phyloP scores from a whole-genome alignment of 2,113 vertebrate species.

The Polypterus senegalus region DNA sequence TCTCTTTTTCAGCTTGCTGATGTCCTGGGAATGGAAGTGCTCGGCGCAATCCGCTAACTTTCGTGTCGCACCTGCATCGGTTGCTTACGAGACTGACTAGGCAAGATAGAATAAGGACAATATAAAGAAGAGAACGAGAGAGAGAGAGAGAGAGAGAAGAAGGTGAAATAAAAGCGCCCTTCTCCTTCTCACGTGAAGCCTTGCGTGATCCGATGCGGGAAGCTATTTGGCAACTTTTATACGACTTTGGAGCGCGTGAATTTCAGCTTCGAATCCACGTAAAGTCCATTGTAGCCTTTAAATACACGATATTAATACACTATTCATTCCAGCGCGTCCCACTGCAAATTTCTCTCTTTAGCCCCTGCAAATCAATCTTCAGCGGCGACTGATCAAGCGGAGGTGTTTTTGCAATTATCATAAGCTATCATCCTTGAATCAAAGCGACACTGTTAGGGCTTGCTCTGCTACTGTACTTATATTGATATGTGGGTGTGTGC shows the following conservation, averaged over 20 bases:
- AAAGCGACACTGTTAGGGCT: neutral
- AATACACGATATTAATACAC: neutral
- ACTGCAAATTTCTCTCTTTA: neutral
- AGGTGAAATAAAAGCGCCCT: neutral
- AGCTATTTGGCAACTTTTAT: slow-evolving; percentile 1
- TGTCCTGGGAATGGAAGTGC: slow-evolving; percentile 56
- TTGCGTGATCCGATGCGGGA: neutral
- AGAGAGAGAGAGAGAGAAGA: no score
- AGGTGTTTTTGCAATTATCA: slow-evolving; percentile 8
- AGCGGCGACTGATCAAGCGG: neutral
- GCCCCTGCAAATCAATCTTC: slow-evolving; percentile 2
- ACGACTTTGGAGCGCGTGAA: slow-evolving; percentile 1
- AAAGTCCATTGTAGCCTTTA: neutral
- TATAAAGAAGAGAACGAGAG: slow-evolving; percentile 10
- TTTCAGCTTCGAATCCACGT: neutral
- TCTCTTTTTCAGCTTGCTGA: slow-evolving; percentile 85
- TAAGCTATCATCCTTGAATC: slow-evolving; percentile 5
- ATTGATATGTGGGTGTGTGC: no score
- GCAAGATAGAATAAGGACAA: slow-evolving; percentile 10
- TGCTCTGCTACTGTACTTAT: no score
- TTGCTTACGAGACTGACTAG: slow-evolving; percentile 11
- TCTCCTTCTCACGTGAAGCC: neutral
- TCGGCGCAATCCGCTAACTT: slow-evolving; percentile 80
- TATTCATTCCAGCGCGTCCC: neutral
- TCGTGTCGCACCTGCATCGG: slow-evolving; percentile 42